Base-by-base conservation (phyloP, 2,888 invertebrate species). In the Vesta saturnalis region DNA sequence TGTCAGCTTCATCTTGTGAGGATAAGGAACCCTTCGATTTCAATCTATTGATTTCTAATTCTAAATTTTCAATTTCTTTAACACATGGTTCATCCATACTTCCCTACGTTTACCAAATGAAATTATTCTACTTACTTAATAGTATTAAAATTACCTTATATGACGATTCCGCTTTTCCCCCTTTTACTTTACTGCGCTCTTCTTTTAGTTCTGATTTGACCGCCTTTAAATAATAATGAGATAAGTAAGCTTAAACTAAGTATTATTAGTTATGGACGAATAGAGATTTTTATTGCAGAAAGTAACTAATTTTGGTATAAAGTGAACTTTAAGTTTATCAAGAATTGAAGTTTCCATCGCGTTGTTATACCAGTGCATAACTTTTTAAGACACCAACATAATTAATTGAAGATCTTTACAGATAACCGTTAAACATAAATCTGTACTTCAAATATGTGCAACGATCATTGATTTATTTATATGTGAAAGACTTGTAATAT, bases 1-100 rank as follows among this genome's bases (percentile, higher is more conserved):
- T 72, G 72, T 78, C 77, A 2, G 80, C 73, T 76, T 82, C 80
- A 64, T 79, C 75, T 49, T 80, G 80, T 14, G 79, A 77, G 4
- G 77, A 75, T 18, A 73, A 69, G 35, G 72, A 71, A 52, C 73
- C 72, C n/a, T 60, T 58, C 18, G 69, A 67, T 59, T 77, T 72
- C 76, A 82, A 72, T 21, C 67, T 55, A 19, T 75, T 73, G 60
- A 83, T 79, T 74, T 82, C 80, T 14, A 74, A 61, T 74, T 82
- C 82, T 55, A 83, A 69, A 3, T 57, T 64, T 4, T 69, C 63
- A 58, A 81, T 77, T 63, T 82, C 80, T 21, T 76, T 73, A 35
- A 72, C 67, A 10, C 70, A 70, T 4, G 70, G 62, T 60, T 64
- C 64, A 59, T 65, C 60, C 12, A 60, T 30, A 43, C 64, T 55